Conservation (phyloP, 2,113 vertebrate species). For the Paramisgurnus dabryanus region DNA sequence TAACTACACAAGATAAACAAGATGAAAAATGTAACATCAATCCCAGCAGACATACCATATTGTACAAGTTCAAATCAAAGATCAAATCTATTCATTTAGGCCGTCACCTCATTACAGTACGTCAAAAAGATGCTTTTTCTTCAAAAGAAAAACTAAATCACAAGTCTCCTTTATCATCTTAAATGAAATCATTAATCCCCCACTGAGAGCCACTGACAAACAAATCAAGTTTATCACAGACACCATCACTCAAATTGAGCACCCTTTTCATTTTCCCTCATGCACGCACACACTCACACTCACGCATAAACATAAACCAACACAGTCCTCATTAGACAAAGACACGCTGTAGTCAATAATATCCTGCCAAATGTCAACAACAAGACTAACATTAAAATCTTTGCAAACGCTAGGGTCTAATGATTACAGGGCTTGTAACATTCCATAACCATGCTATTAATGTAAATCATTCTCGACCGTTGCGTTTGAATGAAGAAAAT, state of each 20-base stretch:
- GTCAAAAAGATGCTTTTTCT: not conserved
- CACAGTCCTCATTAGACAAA: not conserved
- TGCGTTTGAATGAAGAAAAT: conserved; percentile 5
- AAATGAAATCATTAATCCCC: conserved; percentile 5
- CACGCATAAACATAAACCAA: not conserved
- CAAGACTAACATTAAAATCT: not conserved
- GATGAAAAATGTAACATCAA: no score
- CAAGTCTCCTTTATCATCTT: not conserved
- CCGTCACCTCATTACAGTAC: not conserved
- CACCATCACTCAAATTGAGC: not conserved
- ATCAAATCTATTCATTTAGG: no score
- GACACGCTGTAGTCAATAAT: conserved; percentile 9
- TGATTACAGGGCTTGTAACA: not conserved
- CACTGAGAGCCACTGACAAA: not conserved
- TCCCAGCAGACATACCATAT: no score
- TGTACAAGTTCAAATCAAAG: no score
- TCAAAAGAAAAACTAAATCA: not conserved
- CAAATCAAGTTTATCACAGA: not conserved
- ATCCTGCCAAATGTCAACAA: not conserved
- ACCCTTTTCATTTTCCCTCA: not conserved
- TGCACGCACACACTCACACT: not conserved
- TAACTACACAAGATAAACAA: no score
- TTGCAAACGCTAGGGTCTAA: not conserved
- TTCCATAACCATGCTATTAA: not conserved
- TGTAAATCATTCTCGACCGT: not conserved